Evolutionary conservation across 2,797 vertebrate genomes (phyloP).

Genomic region (Enteromius argenteus): DNA sequence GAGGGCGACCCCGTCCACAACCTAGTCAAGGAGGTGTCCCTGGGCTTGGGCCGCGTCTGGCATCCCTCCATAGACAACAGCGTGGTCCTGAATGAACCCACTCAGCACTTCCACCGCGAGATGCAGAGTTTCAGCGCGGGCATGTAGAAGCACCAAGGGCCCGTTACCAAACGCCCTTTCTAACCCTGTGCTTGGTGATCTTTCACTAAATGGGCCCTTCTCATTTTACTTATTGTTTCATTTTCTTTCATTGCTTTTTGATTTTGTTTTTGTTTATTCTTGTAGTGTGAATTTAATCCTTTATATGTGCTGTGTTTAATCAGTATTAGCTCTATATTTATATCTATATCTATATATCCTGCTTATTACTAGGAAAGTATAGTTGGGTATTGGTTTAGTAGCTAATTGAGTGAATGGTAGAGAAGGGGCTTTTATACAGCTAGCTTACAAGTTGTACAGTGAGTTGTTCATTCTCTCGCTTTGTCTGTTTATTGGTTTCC

Average conservation of each 20-base stretch:
- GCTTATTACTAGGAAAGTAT: slow-evolving; percentile 90
- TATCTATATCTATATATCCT: slow-evolving; percentile 87
- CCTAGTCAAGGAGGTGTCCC: slow-evolving; percentile 96
- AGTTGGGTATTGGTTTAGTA: slow-evolving; percentile 89
- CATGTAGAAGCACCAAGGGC: slow-evolving; percentile 80
- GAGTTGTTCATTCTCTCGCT: slow-evolving; percentile 46
- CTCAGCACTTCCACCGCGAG: slow-evolving; percentile 95
- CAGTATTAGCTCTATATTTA: slow-evolving; percentile 93
- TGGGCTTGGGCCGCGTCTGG: slow-evolving; percentile 93
- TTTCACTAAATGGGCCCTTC: slow-evolving; percentile 55
- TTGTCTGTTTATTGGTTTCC: slow-evolving; percentile 63
- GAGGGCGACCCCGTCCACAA: slow-evolving; percentile 95
- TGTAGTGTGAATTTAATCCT: slow-evolving; percentile 89
- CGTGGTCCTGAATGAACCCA: slow-evolving; percentile 93
- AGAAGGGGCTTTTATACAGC: slow-evolving; percentile 82
- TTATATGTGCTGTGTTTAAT: slow-evolving; percentile 90
- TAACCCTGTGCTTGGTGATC: slow-evolving; percentile 55
- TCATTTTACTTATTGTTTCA: slow-evolving; percentile 60
- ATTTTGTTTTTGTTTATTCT: slow-evolving; percentile 77
- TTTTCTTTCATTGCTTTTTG: slow-evolving; percentile 64
- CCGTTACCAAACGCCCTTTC: neutral
- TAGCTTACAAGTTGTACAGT: slow-evolving; percentile 69
- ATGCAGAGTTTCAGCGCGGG: slow-evolving; percentile 96
- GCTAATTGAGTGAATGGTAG: slow-evolving; percentile 79
- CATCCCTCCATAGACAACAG: slow-evolving; percentile 92